These are phyloP conservation scores for Oreochromis aureus DNA, from an alignment of 2,113 vertebrate species.

Conservation along the genomic window DNA sequence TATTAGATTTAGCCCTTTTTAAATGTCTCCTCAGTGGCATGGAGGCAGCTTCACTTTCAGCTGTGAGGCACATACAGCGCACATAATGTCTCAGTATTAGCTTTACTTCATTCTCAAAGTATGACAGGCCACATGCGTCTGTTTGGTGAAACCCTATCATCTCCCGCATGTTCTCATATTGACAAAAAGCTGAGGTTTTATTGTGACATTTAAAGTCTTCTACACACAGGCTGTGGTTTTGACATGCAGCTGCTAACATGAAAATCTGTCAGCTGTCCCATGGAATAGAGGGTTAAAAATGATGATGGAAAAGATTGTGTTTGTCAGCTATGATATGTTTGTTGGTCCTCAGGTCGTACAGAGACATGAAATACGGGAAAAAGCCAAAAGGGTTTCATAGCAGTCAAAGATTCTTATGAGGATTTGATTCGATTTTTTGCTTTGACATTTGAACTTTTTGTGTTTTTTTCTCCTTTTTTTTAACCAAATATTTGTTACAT, in stretches of 20 bases:
- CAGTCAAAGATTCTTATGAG: not conserved
- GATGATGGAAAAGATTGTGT: not conserved
- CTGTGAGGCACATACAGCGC: not conserved
- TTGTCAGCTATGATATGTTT: not conserved
- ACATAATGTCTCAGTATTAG: not conserved
- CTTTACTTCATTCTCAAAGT: not conserved
- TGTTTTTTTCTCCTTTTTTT: rapidly evolving
- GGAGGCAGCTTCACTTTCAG: conserved; percentile 2
- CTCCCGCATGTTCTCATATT: not conserved
- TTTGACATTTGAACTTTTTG: not conserved
- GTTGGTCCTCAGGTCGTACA: not conserved
- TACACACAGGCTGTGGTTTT: not conserved
- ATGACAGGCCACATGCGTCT: not conserved
- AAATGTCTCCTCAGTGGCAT: conserved; percentile 21
- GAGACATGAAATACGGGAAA: not conserved
- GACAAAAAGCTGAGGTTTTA: conserved; percentile 1
- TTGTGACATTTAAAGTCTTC: conserved; percentile 30
- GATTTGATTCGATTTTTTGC: not conserved
- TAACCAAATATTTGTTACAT: not conserved
- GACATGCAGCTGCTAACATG: not conserved
- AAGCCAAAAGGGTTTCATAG: not conserved
- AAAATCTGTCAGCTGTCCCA: not conserved
- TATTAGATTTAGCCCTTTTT: conserved; percentile 38
- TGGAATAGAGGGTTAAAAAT: not conserved
- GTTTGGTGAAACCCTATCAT: not conserved